Percentiles rank a stretch among this genome's conserved stretches.
Conservation (phyloP, 2,888 invertebrate genomes). For the Caenorhabditis wallacei region DNA sequence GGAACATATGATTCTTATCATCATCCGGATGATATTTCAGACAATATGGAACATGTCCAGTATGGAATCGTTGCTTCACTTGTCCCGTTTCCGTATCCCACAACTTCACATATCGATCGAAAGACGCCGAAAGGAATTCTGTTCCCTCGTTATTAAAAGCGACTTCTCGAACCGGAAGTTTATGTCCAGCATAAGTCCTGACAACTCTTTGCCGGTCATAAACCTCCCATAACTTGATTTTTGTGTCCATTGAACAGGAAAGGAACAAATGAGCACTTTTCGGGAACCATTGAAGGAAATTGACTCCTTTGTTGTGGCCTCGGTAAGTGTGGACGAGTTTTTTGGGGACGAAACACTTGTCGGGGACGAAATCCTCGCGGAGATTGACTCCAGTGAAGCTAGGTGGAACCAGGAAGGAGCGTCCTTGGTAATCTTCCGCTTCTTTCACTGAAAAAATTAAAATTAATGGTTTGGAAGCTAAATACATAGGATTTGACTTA, state of each 20-base stretch:
- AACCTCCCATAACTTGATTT: slow-evolving; percentile 95
- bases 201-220: slow-evolving; percentile 95
- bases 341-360: slow-evolving; percentile 84
- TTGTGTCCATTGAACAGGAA: slow-evolving; percentile 96
- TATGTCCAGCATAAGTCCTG: slow-evolving; percentile 95
- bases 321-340: slow-evolving; percentile 86
- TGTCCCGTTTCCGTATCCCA: slow-evolving; percentile 98
- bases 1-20: slow-evolving; percentile 97
- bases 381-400: slow-evolving; percentile 94
- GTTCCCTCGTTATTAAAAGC: slow-evolving; percentile 95
- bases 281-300: slow-evolving; percentile 96
- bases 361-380: slow-evolving; percentile 92
- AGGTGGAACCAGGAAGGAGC: slow-evolving; percentile 94
- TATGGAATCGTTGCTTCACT: slow-evolving; percentile 89
- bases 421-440: slow-evolving; percentile 95
- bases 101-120: slow-evolving; percentile 96
- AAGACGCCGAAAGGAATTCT: slow-evolving; percentile 94
- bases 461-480: too few relatives aligned
- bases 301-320: slow-evolving; percentile 97
- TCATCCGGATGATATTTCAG: slow-evolving; percentile 98
- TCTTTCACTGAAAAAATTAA: too few relatives aligned
- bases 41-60: slow-evolving; percentile 97
- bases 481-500: too few relatives aligned
- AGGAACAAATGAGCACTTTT: slow-evolving; percentile 94
- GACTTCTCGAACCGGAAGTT: slow-evolving; percentile 94